Evolutionary conservation across 2,888 invertebrate species (phyloP), one percentile per base, ranked within the genome.

Genomic region (Cordilura impudica): DNA sequence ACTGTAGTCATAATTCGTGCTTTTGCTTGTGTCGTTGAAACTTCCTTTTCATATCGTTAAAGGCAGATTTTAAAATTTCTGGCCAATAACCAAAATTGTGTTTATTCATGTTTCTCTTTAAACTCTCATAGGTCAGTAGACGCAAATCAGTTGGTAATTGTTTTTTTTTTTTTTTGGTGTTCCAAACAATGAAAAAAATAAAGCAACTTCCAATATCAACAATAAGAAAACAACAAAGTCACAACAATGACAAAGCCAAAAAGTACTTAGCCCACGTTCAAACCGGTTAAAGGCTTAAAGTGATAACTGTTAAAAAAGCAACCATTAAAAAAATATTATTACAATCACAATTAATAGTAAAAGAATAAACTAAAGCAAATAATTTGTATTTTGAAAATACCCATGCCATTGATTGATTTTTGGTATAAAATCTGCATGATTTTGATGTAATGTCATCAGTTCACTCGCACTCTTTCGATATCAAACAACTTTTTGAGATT

Each of bases 381-480:
- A 10, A n/a, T 5, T n/a, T 14, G 8, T 3, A n/a, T 31, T 7
- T 54, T 29, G 10, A 54, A 29, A 51, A 35, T 43, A 47, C n/a
- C 4, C n/a, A 43, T 3, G 31, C 16, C 7, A 54, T 4, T 10
- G 18, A 31, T 6, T 10, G 10, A 18, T 16, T 58, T 58, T 67
- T 39, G 10, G 18, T 78, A 78, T 78, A 78, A 78, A 78, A 35
- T 8, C 45, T 39, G 0, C 6, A 3, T 2, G 29, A 19, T 2
- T 19, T 18, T 5, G 10, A 5, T 21, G n/a, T 26, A 8, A 29
- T 14, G 18, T 0, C 39, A 70, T 74, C 78, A 78, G 73, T 78
- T 78, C 39, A 39, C 39, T 61, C 60, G 45, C 53, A 70, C 65
- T 74, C 73, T 43, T 43, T 39, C n/a, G 39, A 65, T 60, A 21